A percentile compares a stretch with the other conserved stretches of the same genome.
Conservation (phyloP, 2,888 invertebrate species). For the Acleris cristana region DNA sequence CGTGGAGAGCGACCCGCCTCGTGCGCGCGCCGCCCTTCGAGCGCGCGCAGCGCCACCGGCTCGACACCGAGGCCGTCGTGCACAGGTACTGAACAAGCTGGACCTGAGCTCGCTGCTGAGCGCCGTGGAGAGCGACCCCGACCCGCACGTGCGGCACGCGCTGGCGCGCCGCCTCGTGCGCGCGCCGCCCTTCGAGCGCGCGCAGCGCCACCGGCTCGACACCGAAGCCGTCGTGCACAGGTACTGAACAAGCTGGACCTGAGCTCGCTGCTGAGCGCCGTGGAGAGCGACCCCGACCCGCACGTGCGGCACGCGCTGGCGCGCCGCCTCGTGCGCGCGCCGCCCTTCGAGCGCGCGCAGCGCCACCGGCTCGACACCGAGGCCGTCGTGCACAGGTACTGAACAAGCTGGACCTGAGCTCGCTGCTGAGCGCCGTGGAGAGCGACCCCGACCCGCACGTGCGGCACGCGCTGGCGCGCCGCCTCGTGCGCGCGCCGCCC, state of each 20-base stretch:
- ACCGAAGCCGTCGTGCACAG: conserved; percentile 92
- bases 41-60: conserved; percentile 86
- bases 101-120: conserved; percentile 93
- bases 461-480: too few relatives aligned
- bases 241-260: conserved; percentile 44
- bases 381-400: too few relatives aligned
- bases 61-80: conserved; percentile 92
- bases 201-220: conserved; percentile 89
- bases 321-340: too few relatives aligned
- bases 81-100: conserved; percentile 80
- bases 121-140: conserved; percentile 93
- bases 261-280: conserved; percentile 84
- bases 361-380: too few relatives aligned
- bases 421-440: too few relatives aligned
- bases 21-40: conserved; percentile 92
- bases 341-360: too few relatives aligned
- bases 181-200: conserved; percentile 91
- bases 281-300: conserved; percentile 95
- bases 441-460: too few relatives aligned
- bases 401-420: too few relatives aligned
- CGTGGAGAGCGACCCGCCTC: conserved; percentile 92
- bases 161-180: conserved; percentile 89
- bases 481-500: too few relatives aligned
- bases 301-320: conserved; percentile 89
- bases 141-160: conserved; percentile 91